These are phyloP conservation scores for Epinephelus lanceolatus DNA, from an alignment of 2,113 vertebrate species.

Conservation along the genomic window DNA sequence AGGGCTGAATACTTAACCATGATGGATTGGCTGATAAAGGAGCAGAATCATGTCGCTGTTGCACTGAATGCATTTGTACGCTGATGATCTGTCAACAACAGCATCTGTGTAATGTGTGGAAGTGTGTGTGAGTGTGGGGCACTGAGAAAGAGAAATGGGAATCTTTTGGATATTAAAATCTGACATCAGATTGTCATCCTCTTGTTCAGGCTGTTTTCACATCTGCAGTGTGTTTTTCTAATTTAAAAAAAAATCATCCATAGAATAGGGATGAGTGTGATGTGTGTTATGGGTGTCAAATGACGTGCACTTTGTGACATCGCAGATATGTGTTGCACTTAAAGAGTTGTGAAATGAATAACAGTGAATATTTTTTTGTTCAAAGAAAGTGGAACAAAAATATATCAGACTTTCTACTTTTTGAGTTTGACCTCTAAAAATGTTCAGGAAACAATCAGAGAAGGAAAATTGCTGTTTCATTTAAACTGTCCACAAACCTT, in stretches of 20 bases:
- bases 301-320: neutral
- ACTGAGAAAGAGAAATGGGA: neutral
- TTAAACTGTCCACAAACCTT: neutral
- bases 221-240: no score
- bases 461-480: neutral
- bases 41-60: neutral
- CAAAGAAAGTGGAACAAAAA: neutral
- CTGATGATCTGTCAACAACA: neutral
- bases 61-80: neutral
- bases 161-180: neutral
- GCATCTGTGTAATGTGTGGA: neutral
- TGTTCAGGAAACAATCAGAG: neutral
- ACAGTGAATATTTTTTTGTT: no score
- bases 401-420: neutral
- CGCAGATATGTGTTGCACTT: constrained; percentile 17
- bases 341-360: neutral
- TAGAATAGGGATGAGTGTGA: neutral
- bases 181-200: neutral
- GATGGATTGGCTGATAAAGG: neutral
- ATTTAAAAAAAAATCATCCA: no score
- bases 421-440: neutral
- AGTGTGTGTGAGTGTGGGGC: neutral
- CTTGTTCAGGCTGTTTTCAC: neutral
- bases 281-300: neutral
- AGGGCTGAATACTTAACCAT: no score